Conservation (phyloP, 2,113 vertebrate species). For the Crotalus helleri region DNA sequence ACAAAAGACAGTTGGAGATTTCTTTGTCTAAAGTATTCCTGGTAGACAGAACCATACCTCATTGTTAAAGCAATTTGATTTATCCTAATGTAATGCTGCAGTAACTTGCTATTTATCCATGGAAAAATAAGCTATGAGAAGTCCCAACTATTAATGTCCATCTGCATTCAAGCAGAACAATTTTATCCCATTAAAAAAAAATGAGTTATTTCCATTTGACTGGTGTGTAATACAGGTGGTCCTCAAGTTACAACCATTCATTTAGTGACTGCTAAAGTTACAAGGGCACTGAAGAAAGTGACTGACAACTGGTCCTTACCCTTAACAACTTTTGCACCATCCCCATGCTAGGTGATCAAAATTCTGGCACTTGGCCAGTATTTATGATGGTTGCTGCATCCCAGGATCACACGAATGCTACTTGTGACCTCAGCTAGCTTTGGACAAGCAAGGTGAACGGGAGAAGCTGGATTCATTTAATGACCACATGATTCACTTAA, state of each 20-base stretch:
- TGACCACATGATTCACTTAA: too few species aligned
- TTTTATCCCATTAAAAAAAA: not conserved
- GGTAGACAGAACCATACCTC: not conserved
- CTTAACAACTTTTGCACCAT: not conserved
- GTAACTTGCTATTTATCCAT: not conserved
- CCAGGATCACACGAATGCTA: too few species aligned
- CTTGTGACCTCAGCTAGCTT: too few species aligned
- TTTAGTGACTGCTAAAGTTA: too few species aligned
- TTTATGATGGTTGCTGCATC: too few species aligned
- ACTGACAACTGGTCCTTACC: not conserved
- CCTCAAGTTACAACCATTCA: too few species aligned
- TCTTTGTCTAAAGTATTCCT: not conserved
- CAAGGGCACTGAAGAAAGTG: not conserved
- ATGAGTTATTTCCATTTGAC: not conserved
- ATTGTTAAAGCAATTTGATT: not conserved
- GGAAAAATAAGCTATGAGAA: too few species aligned
- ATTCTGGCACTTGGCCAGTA: not conserved
- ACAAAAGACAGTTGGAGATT: not conserved
- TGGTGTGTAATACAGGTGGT: too few species aligned
- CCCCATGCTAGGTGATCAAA: not conserved
- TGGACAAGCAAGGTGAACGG: too few species aligned
- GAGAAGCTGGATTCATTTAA: too few species aligned
- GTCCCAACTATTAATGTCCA: not conserved
- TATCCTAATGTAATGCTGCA: not conserved
- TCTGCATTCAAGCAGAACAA: not conserved